Evolutionary conservation across 2,113 vertebrate genomes (phyloP).

Genomic region (Hepsetus odoe): DNA sequence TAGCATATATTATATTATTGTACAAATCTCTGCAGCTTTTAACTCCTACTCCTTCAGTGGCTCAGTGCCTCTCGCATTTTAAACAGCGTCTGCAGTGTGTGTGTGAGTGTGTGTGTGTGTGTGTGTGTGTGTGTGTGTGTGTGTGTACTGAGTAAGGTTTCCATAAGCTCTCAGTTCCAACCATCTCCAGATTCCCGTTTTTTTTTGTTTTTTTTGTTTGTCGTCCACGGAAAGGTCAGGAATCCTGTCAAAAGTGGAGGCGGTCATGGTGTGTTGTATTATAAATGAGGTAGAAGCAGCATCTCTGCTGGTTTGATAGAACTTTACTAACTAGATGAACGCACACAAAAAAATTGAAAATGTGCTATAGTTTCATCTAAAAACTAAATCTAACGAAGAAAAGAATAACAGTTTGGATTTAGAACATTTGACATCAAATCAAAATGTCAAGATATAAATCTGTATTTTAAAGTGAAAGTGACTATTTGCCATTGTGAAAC

Average conservation of each 20-base stretch:
- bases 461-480: too few species aligned
- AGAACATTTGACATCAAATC: too few species aligned
- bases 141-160: not conserved
- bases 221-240: not conserved
- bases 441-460: too few species aligned
- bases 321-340: not conserved
- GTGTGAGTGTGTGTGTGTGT: not conserved
- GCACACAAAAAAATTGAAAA: too few species aligned
- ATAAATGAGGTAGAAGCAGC: slow-evolving; percentile 10
- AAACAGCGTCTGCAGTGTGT: not conserved
- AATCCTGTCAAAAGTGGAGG: not conserved
- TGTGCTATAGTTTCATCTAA: too few species aligned
- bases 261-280: not conserved
- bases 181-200: not conserved
- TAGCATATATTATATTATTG: not conserved
- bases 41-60: too few species aligned
- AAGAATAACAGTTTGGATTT: too few species aligned
- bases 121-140: not conserved
- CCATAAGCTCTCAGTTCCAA: not conserved
- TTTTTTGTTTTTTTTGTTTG: not conserved
- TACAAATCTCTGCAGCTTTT: too few species aligned
- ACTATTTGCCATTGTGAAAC: too few species aligned
- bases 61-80: not conserved
- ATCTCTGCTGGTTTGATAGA: not conserved
- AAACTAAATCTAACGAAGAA: too few species aligned